Percentiles rank a stretch among this genome's conserved stretches.
These are phyloP conservation scores for Euwallacea fornicatus DNA, from an alignment of 1,140 invertebrate genomes.

Conservation along the genomic window DNA sequence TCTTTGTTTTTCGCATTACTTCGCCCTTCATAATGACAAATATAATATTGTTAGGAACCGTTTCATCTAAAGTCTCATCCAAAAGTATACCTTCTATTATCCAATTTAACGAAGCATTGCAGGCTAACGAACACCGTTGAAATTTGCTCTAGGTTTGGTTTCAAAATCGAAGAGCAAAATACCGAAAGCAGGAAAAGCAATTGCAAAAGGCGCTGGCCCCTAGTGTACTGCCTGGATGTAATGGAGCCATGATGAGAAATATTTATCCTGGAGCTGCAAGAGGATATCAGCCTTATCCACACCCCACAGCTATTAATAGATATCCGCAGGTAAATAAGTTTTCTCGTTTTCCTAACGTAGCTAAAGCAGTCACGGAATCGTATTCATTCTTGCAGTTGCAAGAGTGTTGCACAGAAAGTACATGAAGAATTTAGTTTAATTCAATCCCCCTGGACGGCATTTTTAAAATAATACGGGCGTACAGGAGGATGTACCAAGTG, in stretches of 20 bases:
- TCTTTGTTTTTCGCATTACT: slow-evolving; percentile 30
- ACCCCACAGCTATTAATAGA: slow-evolving; percentile 89
- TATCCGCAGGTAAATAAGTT: slow-evolving; percentile 80
- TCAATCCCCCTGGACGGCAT: too few species aligned
- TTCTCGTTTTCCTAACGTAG: not conserved
- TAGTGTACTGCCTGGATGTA: slow-evolving; percentile 87
- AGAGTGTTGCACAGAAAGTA: too few species aligned
- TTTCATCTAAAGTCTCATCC: too few species aligned
- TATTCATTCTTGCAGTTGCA: too few species aligned
- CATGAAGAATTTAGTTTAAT: too few species aligned
- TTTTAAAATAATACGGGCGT: too few species aligned
- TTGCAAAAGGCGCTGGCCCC: slow-evolving; percentile 91
- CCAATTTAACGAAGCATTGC: too few species aligned
- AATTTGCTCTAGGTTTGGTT: slow-evolving; percentile 81
- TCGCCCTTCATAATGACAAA: slow-evolving; percentile 10
- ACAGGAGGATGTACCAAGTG: too few species aligned
- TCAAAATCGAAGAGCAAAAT: slow-evolving; percentile 97
- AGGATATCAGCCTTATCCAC: slow-evolving; percentile 91
- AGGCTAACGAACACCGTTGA: not conserved
- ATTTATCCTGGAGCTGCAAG: slow-evolving; percentile 88
- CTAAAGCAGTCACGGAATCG: not conserved
- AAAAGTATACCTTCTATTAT: too few species aligned
- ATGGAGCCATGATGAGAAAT: slow-evolving; percentile 96
- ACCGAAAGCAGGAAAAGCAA: slow-evolving; percentile 97
- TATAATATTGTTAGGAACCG: too few species aligned